phyloP scores from a whole-genome alignment of 1,140 invertebrate species.

The Psix sp. region DNA sequence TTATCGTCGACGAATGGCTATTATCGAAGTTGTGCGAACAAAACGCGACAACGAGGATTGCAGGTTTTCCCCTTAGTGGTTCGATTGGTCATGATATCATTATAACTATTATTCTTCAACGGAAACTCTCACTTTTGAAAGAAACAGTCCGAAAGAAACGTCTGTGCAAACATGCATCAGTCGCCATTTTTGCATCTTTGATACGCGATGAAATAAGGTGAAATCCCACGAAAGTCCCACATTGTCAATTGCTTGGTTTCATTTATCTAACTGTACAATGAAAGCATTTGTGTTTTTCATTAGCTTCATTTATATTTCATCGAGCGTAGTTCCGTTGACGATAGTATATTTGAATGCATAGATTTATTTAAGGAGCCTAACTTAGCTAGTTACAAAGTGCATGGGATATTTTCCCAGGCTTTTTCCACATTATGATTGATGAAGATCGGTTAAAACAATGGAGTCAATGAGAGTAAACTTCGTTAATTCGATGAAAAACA shows the following conservation, averaged over 20 bases:
- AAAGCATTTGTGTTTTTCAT: conserved; percentile 8
- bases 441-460: conserved; percentile 15
- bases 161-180: conserved; percentile 12
- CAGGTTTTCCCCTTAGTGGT: conserved; percentile 29
- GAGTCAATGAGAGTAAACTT: conserved; percentile 2
- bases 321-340: not conserved
- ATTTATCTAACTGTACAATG: conserved; percentile 6
- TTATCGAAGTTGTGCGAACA: conserved; percentile 14
- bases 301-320: conserved; percentile 6
- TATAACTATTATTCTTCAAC: conserved; percentile 33
- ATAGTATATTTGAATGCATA: too few species aligned
- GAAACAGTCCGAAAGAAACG: conserved; percentile 14
- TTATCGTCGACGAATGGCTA: conserved; percentile 12
- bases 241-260: conserved; percentile 15
- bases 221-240: conserved; percentile 34
- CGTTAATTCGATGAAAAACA: conserved; percentile 6
- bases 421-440: conserved; percentile 18
- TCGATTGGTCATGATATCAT: conserved; percentile 29
- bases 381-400: not conserved
- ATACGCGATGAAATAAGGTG: conserved; percentile 23
- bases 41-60: conserved; percentile 9
- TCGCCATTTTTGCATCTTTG: conserved; percentile 5
- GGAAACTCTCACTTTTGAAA: conserved; percentile 41
- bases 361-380: too few species aligned
- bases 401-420: conserved; percentile 21